Base-by-base conservation (phyloP, 2,888 invertebrate genomes). In the Apodemia mormo region DNA sequence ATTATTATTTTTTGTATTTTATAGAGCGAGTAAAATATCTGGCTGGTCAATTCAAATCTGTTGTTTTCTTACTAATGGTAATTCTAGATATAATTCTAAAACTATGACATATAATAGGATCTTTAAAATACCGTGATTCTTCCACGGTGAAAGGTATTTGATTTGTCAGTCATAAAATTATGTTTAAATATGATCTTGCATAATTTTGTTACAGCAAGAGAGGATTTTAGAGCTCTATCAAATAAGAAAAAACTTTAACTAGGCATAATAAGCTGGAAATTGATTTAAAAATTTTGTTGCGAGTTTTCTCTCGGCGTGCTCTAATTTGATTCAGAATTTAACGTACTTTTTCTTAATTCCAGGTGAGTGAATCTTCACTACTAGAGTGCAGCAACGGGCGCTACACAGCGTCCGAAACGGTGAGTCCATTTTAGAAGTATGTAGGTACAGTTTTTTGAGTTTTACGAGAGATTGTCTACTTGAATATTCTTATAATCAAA, bases 341-440 rank as follows among this genome's bases (percentile, higher is more conserved):
- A 72, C 66, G 71, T 67, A 70, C 61, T 72, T 64, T 80, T 78
- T 78, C 80, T 84, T 85, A 76, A 80, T 90, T 84, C 4, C 87
- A 93, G 93, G 93, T 93, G 93, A 93, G 93, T 93, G 92, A 92
- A 91, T 87, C 91, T 91, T 92, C 92, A 89, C 93, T 93, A 87
- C 92, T 93, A 86, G 93, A 93, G 91, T 93, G 93, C 93, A 87
- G 92, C 92, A 90, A 88, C 89, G 93, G 92, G 86, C 93, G 92
- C 85, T 93, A 88, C 91, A 86, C 91, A 85, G 90, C 91, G 90
- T 90, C 92, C 90, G 92, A 93, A 78, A 90, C 92, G 93, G 93
- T 93, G 82, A 92, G 93, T 92, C 77, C 61, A 71, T 75, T 76
- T 75, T 64, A 73, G 52, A 71, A 72, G 69, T 74, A 75, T 72